These are phyloP conservation scores for Hylaeus anthracinus DNA, from an alignment of 1,140 invertebrate species.

Conservation along the genomic window DNA sequence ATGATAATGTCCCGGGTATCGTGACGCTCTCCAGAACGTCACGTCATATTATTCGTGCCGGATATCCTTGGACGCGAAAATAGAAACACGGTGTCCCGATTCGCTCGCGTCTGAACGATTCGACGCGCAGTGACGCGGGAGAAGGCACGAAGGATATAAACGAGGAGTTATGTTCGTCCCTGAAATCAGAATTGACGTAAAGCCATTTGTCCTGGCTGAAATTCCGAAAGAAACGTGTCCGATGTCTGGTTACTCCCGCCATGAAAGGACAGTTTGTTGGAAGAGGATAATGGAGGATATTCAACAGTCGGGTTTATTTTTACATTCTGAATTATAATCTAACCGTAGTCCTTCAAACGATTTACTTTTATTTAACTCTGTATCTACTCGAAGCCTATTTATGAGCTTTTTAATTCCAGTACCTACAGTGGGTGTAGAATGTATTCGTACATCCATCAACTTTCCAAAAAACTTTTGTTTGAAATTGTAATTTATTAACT, in stretches of 20 bases:
- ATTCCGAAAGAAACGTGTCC: neutral
- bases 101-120: neutral
- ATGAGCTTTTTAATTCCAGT: too few relatives aligned
- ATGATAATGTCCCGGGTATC: slow-evolving; percentile 38
- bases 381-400: too few relatives aligned
- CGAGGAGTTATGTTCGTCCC: neutral
- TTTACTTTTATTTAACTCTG: too few relatives aligned
- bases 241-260: neutral
- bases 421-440: too few relatives aligned
- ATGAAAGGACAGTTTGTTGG: neutral
- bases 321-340: too few relatives aligned
- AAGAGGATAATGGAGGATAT: too few relatives aligned
- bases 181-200: slow-evolving; percentile 20
- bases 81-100: slow-evolving; percentile 22
- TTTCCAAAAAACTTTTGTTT: too few relatives aligned
- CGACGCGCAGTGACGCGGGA: slow-evolving; percentile 1
- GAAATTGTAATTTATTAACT: too few relatives aligned
- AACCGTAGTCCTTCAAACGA: too few relatives aligned
- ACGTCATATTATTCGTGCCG: slow-evolving; percentile 24
- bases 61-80: slow-evolving; percentile 30
- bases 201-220: slow-evolving; percentile 17
- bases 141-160: neutral
- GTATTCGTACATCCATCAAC: too few relatives aligned
- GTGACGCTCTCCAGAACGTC: neutral
- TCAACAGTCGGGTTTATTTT: too few relatives aligned